Evolutionary conservation across 2,797 vertebrate genomes (phyloP).

Genomic region (Orestias chungarensis): DNA sequence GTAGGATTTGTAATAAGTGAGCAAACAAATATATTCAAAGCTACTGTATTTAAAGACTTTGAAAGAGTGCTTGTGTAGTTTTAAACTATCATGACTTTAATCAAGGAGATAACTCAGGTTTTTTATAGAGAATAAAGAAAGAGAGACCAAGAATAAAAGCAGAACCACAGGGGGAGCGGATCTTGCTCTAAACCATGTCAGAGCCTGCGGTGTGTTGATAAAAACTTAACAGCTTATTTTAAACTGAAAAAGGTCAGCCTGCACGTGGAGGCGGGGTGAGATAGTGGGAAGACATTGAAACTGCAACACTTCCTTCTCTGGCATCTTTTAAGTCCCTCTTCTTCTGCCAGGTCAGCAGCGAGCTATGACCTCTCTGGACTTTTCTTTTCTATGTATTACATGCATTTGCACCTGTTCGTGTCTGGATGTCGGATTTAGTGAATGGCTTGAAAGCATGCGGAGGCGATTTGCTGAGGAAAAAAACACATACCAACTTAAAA

Average conservation of each 20-base stretch:
- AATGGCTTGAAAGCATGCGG: constrained; percentile 18
- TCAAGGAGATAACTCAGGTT: no score
- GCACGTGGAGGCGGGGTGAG: constrained; percentile 25
- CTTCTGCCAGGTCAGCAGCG: background rate
- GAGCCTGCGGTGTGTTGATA: constrained; percentile 41
- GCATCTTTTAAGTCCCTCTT: constrained; percentile 11
- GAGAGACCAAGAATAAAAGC: constrained; percentile 8
- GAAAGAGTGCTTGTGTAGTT: background rate
- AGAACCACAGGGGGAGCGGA: constrained; percentile 13
- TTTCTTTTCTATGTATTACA: constrained; percentile 16
- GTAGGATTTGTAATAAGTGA: background rate
- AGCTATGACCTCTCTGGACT: background rate
- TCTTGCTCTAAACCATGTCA: constrained; percentile 21
- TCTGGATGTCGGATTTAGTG: constrained; percentile 7
- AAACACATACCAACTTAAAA: no score
- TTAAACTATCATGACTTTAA: background rate
- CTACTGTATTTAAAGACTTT: background rate
- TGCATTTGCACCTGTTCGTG: constrained; percentile 7
- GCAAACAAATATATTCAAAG: constrained; percentile 1
- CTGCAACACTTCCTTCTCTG: constrained; percentile 4
- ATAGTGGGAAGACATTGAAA: constrained; percentile 15
- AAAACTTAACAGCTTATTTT: constrained; percentile 36
- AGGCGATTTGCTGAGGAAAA: constrained; percentile 14
- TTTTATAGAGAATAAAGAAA: background rate
- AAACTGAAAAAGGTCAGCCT: constrained; percentile 39